Evolutionary conservation across 2,113 vertebrate genomes (phyloP).

Genomic region (Apodemus sylvaticus): DNA sequence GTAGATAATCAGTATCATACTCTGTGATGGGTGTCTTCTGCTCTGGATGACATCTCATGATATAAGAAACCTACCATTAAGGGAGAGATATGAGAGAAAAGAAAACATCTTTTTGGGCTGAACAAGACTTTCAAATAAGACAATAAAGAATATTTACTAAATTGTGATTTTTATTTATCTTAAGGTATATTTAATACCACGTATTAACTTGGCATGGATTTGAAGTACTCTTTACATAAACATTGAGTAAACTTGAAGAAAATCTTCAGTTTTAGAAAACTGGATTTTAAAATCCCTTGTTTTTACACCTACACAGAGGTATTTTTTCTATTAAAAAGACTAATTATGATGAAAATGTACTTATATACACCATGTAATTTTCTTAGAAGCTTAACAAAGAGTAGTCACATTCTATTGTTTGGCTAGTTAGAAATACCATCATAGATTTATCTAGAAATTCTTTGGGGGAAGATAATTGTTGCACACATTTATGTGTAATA

Average conservation of each 20-base stretch:
- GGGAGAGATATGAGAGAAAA: not conserved
- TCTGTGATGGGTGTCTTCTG: not conserved
- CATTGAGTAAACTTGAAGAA: not conserved
- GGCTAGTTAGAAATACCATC: conserved; percentile 62
- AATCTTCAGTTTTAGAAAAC: conserved; percentile 30
- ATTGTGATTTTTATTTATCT: not conserved
- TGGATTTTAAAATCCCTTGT: conserved; percentile 8
- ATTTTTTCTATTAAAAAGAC: conserved; percentile 48
- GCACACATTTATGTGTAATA: conserved; percentile 13
- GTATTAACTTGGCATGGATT: not conserved
- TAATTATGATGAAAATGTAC: conserved; percentile 62
- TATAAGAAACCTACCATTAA: not conserved
- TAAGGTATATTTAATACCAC: not conserved
- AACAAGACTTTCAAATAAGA: not conserved
- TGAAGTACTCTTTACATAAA: conserved; percentile 10
- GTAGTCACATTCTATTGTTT: conserved; percentile 64
- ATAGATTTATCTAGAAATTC: conserved; percentile 59
- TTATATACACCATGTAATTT: conserved; percentile 66
- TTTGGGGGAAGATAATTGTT: conserved; percentile 51
- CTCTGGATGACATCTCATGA: not conserved
- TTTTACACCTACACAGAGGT: conserved; percentile 5
- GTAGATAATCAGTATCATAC: not conserved
- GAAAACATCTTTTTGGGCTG: not conserved
- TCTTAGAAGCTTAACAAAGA: conserved; percentile 58
- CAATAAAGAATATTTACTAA: not conserved